phyloP scores from a whole-genome alignment of 1,140 invertebrate species.

The Trichomalopsis sarcophagae region DNA sequence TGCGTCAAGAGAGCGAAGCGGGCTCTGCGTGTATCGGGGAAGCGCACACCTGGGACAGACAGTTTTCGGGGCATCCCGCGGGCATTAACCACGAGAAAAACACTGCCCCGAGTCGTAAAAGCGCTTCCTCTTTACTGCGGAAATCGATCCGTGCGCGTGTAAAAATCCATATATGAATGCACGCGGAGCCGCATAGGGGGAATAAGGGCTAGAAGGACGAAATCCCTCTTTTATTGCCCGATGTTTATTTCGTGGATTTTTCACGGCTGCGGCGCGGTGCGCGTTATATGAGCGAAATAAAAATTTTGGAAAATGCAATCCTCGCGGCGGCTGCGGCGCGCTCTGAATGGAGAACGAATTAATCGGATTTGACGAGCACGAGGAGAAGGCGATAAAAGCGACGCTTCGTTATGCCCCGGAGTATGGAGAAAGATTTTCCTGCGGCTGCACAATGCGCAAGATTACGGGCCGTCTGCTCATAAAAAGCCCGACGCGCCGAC shows the following conservation, averaged over 20 bases:
- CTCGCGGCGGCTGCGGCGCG: neutral
- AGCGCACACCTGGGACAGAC: neutral
- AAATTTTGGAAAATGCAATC: slow-evolving; percentile 32
- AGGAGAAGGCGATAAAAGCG: slow-evolving; percentile 5
- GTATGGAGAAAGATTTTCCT: neutral
- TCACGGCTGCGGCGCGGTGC: neutral
- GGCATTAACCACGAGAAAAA: too few relatives aligned
- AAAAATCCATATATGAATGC: neutral
- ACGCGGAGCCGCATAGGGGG: neutral
- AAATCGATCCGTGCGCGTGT: neutral
- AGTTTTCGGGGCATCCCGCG: too few relatives aligned
- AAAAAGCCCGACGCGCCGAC: neutral
- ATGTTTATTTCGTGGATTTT: slow-evolving; percentile 36
- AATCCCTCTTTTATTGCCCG: slow-evolving; percentile 13
- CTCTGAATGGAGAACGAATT: neutral
- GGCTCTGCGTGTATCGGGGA: neutral
- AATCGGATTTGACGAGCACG: slow-evolving; percentile 35
- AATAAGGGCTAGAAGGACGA: neutral
- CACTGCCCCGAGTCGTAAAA: too few relatives aligned
- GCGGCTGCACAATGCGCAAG: neutral
- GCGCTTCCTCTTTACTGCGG: neutral
- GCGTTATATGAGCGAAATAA: slow-evolving; percentile 1
- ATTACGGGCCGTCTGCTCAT: slow-evolving; percentile 1
- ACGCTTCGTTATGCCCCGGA: neutral
- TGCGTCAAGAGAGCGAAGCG: too few relatives aligned